Evolutionary conservation across 2,888 invertebrate genomes (phyloP).

Genomic region (Acleris emargana): DNA sequence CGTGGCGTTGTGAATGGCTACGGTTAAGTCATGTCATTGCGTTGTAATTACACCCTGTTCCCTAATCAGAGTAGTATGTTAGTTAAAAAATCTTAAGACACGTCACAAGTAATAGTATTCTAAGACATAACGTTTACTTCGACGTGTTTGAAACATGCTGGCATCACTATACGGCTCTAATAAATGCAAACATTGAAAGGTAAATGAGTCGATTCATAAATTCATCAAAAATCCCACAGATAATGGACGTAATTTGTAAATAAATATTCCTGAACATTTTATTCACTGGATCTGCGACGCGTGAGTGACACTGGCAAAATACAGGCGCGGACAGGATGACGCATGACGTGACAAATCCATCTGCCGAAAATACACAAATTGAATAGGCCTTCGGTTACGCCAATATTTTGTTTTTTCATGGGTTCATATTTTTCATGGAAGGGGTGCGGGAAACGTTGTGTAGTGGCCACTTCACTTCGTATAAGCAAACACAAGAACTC

Average conservation of each 20-base stretch:
- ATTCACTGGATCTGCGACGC: slow-evolving; percentile 33
- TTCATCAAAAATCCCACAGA: too few species aligned
- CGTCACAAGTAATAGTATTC: too few species aligned
- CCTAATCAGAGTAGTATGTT: too few species aligned
- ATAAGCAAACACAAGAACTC: slow-evolving; percentile 9
- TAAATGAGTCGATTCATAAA: too few species aligned
- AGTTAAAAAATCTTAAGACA: too few species aligned
- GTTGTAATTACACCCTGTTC: too few species aligned
- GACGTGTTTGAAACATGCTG: too few species aligned
- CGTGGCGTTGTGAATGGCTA: too few species aligned
- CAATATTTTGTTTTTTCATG: slow-evolving; percentile 35
- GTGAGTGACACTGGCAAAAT: slow-evolving; percentile 39
- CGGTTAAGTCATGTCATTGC: too few species aligned
- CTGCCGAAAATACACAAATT: slow-evolving; percentile 47
- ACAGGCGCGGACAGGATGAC: slow-evolving; percentile 46
- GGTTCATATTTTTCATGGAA: slow-evolving; percentile 12
- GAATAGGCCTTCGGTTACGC: slow-evolving; percentile 46
- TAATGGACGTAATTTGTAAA: background rate
- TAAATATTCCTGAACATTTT: slow-evolving; percentile 13
- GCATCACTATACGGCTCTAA: too few species aligned
- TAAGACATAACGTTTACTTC: too few species aligned
- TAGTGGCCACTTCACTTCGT: slow-evolving; percentile 23
- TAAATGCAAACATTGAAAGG: too few species aligned
- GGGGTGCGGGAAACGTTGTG: slow-evolving; percentile 15
- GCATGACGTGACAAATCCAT: slow-evolving; percentile 61